Evolutionary conservation across 2,113 vertebrate species (phyloP), one percentile per base, ranked within the genome.

Genomic region (Cyanistes caeruleus): DNA sequence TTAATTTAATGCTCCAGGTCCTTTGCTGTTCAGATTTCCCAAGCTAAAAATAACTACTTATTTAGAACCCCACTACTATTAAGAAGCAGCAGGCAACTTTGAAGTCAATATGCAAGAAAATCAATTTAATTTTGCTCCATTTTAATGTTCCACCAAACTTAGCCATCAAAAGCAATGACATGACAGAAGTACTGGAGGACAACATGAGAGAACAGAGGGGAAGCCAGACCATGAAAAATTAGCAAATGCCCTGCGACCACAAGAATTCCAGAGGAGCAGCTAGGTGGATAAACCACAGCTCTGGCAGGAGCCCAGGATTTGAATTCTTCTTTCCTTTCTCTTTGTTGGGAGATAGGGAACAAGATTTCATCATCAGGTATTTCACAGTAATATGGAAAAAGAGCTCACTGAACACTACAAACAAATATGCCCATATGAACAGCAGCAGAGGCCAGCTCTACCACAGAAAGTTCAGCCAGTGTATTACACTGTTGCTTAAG

Each of bases 211-310:
- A 85, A 67, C 2, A 35, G 56, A 81, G 21, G 22, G 24, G 24
- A 75, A 70, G n/a, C 0, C 0, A 64, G 46, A 46, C 12, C 11
- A 17, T 25, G 37, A 76, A 81, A 52, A 80, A 30, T 7, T 6
- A 51, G 18, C 0, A 1, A 56, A 56, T 78, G 48, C 5, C 2
- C 60, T 60, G 63, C 0, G 1, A 80, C 55, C 7, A 3, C 58
- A 80, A 60, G 25, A 90, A 85, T 89, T 86, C 55, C 84, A 77
- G 17, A 51, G 27, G 7, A 81, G 39, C 39, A 74, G 43, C 24
- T 41, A 16, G 44, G 63, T 68, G 55, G 67, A 76, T n/a, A 75
- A 83, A 49, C 49, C 74, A 68, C 2, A 3, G 58, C 68, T 77
- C 80, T 39, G 46, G 46, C 87, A 83, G 65, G 25, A 95, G 41